phyloP scores from a whole-genome alignment of 2,797 vertebrate species.

The Pseudochaenichthys georgianus region DNA sequence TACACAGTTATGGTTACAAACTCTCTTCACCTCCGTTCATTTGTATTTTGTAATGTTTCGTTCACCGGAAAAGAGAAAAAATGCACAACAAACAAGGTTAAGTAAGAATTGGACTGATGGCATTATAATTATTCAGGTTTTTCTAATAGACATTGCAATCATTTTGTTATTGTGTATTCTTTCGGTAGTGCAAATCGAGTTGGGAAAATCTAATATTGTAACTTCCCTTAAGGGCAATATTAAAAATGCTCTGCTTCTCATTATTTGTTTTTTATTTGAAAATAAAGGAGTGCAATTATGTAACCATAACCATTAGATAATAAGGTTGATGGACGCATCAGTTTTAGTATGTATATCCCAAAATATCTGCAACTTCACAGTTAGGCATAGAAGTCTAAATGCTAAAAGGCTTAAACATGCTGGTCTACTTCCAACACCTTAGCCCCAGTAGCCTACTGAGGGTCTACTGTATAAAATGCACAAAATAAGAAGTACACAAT shows the following conservation, averaged over 20 bases:
- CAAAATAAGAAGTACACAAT: background rate
- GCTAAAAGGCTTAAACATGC: too few relatives aligned
- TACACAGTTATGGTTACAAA: too few relatives aligned
- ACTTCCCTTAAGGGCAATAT: background rate
- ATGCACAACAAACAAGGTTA: too few relatives aligned
- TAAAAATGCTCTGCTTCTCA: background rate
- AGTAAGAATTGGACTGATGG: too few relatives aligned
- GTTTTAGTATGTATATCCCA: background rate
- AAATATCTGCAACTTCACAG: background rate
- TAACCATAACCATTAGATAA: background rate
- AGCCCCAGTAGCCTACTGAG: background rate
- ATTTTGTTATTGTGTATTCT: too few relatives aligned
- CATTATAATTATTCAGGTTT: too few relatives aligned
- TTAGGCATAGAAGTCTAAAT: background rate
- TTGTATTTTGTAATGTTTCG: too few relatives aligned
- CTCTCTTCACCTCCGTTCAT: too few relatives aligned
- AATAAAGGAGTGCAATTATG: background rate
- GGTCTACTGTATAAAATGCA: background rate
- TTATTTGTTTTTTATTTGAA: background rate
- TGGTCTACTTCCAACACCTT: background rate
- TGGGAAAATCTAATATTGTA: too few relatives aligned
- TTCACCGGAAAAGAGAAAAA: too few relatives aligned
- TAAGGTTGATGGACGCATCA: background rate
- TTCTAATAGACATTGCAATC: too few relatives aligned
- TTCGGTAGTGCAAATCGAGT: too few relatives aligned